Evolutionary conservation across 2,888 invertebrate species (phyloP), one percentile per base, ranked within the genome.

Genomic region (Agriopis leucophaearia): DNA sequence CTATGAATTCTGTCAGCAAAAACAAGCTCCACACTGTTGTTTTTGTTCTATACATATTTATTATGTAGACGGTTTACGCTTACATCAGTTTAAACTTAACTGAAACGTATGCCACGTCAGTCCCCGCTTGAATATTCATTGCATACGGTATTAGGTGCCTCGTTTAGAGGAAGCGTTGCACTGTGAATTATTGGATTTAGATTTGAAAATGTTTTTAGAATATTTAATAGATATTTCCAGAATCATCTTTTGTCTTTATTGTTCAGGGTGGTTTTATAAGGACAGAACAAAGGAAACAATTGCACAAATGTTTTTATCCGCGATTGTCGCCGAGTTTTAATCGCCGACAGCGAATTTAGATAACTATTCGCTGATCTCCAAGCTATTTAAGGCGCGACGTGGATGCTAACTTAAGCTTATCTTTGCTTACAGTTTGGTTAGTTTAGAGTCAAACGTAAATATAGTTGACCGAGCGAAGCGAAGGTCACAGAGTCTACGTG

Each of bases 101-200:
- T 62, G 64, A 71, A 87, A 89, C 85, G 88, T 88, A 88, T 88
- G 86, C 87, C 79, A 78, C 79, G 85, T 88, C 89, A 84, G 78
- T 83, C 75, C 74, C 74, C 76, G 78, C 74, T 74, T 89, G 88
- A 88, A 89, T 89, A 89, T 89, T 89, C 88, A 88, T 88, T 80
- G 81, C 78, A 80, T 82, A 75, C 67, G 68, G 80, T 81, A 81
- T 81, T 76, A 77, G 77, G 74, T 75, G 73, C 76, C 79, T 78
- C 78, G 76, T 74, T 74, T 73, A 73, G 69, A 52, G 59, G 62
- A 74, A 64, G 69, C 59, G 27, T 10, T 48, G 59, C 54, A 60
- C 38, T 40, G 66, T 57, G 66, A 61, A 50, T 50, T 48, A 66
- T 60, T 51, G 60, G 38, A 15, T 38, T 18, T 55, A 27, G 27